Base-by-base conservation (phyloP, 1,140 invertebrate genomes). In the Heliconius himera region DNA sequence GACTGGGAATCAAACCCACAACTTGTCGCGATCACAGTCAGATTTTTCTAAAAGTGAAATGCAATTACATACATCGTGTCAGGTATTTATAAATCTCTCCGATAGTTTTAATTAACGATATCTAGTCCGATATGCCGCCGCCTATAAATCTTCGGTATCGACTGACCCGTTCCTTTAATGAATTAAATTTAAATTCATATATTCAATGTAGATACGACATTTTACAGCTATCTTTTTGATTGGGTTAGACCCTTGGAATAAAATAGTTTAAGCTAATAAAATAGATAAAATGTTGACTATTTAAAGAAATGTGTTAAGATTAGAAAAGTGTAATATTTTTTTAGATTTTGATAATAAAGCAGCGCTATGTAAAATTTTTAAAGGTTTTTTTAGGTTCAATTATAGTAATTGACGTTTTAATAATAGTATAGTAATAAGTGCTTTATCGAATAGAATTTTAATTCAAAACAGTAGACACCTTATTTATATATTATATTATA, bases 71-170 rank as follows among this genome's bases (percentile, higher is more conserved):
- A 78, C 72, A 49, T 79, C 78, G 73, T 70, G 54, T 66, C 36
- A 80, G 71, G 70, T 76, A 74, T 80, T 60, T 77, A 81, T 81
- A 73, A 81, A 81, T 81, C 49, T 77, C 73, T 18, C 60, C 73
- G 76, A 81, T 78, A 81, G 80, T 78, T 77, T 81, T 81, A 81
- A 81, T 81, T 77, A 81, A 81, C 72, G 76, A 54, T 78, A 81
- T 78, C 76, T 73, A 71, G 72, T 75, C 9, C 49, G 76, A 75
- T 78, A 75, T 29, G 71, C 54, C 56, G 75, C 73, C 46, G 56
- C 76, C 73, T 71, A 78, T 81, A 81, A 81, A 81, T 81, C 80
- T 78, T 56, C 26, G 73, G 77, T 77, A 81, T 81, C 80, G 66
- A 74, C 33, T 80, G 75, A 75, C 76, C 76, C 76, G 72, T 66